Percentiles rank a stretch among this genome's conserved stretches.
These are phyloP conservation scores for Alligator mississippiensis DNA, from an alignment of 2,113 vertebrate genomes.

Conservation along the genomic window DNA sequence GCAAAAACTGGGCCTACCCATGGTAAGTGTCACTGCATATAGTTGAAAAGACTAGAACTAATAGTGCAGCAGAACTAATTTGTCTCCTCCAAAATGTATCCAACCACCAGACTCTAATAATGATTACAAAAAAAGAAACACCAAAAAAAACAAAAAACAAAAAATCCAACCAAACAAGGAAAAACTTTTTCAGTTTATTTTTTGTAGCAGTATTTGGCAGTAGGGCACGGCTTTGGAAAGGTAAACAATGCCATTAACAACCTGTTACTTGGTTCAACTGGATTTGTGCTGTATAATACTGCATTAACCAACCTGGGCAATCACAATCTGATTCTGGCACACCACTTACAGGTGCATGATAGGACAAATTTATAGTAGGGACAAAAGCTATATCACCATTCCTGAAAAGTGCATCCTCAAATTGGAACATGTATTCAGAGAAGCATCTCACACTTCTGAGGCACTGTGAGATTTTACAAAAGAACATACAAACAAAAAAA, in stretches of 20 bases:
- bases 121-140: too few relatives aligned
- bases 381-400: neutral
- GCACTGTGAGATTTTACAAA: neutral
- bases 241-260: neutral
- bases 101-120: neutral
- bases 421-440: neutral
- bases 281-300: neutral
- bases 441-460: neutral
- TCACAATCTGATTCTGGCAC: neutral
- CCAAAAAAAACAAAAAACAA: too few relatives aligned
- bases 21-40: too few relatives aligned
- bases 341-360: neutral
- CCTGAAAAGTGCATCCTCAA: neutral
- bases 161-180: neutral
- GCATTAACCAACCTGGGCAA: neutral
- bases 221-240: neutral
- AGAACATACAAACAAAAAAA: neutral
- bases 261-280: neutral
- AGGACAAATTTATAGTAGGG: neutral
- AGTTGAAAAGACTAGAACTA: too few relatives aligned
- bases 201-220: neutral
- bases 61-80: neutral
- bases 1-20: too few relatives aligned
- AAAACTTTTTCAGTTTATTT: neutral
- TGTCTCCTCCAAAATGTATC: neutral